Percentiles rank a stretch among this genome's conserved stretches.
These are phyloP conservation scores for Andricus quercusramuli DNA, from an alignment of 2,888 invertebrate species.

Conservation along the genomic window DNA sequence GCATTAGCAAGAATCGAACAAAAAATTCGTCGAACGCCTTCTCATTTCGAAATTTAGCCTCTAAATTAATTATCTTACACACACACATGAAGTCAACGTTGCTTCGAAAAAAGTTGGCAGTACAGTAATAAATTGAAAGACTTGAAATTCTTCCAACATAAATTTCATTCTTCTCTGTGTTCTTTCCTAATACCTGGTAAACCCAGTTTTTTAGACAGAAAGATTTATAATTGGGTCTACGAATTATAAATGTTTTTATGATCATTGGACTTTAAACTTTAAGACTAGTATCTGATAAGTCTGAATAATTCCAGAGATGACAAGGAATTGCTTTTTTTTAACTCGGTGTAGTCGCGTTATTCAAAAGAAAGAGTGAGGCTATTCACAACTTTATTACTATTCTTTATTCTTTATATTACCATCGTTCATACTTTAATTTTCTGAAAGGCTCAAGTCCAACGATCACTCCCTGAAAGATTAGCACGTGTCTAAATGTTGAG, in stretches of 20 bases:
- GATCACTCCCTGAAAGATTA: slow-evolving; percentile 8
- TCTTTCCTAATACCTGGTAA: slow-evolving; percentile 16
- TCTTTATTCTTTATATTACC: background rate
- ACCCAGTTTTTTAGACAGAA: slow-evolving; percentile 3
- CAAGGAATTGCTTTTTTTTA: background rate
- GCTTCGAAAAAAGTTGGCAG: slow-evolving; percentile 72
- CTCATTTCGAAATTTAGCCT: background rate
- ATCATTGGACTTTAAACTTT: slow-evolving; percentile 33
- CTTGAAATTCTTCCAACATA: slow-evolving; percentile 57
- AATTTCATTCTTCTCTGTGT: slow-evolving; percentile 41
- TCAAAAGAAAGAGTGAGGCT: background rate
- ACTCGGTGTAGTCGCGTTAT: background rate
- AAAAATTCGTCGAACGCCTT: slow-evolving; percentile 9
- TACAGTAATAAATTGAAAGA: slow-evolving; percentile 73
- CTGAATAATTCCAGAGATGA: background rate
- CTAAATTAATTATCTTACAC: background rate
- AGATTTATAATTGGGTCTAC: slow-evolving; percentile 18
- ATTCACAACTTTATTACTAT: background rate
- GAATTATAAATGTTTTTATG: background rate
- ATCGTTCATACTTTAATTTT: background rate
- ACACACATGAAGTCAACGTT: slow-evolving; percentile 47
- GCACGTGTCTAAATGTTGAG: slow-evolving; percentile 4
- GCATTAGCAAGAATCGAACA: background rate
- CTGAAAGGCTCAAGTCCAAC: slow-evolving; percentile 32
- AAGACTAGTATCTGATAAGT: slow-evolving; percentile 32